Base-by-base conservation (phyloP, 2,797 vertebrate species). In the Monodelphis domestica region DNA sequence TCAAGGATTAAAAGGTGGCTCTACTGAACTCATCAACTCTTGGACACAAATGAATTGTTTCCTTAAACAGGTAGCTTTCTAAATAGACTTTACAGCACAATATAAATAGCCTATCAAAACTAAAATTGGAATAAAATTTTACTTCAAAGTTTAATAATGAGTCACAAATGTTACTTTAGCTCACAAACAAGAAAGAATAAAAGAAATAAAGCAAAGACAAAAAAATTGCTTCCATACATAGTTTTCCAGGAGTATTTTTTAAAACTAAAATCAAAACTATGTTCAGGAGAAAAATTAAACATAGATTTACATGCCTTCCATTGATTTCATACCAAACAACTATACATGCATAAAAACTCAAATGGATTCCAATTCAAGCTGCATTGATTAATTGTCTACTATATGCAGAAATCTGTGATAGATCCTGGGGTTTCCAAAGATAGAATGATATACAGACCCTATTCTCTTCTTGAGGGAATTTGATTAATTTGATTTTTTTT, bases 1-100 rank as follows among this genome's bases (percentile, higher is more conserved):
- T 98, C 98, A 93, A 98, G 98, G 98, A 99, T 99, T 98, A 98
- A 98, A 98, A 99, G 98, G 98, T 98, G 98, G 98, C 98, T 98
- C 98, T 98, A 98, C 98, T 98, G 98, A 98, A 98, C 99, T 98
- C 98, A 98, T 98, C 98, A 98, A 98, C 98, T 98, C 97, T 95
- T 95, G 94, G 52, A 98, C 96, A 98, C 97, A 98, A 98, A 98
- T 98, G 98, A 99, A 98, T 98, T 97, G 97, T 98, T 98, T 98
- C 98, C 98, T 98, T 98, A 98, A 99, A 98, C 98, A 98, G 98
- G 97, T 98, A 98, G 98, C 98, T 98, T 98, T 98, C 97, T 97
- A 96, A 98, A 97, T 96, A 96, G 94, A 95, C 94, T 95, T 88
- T 94, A 91, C 89, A 89, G 96, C 91, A 88, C 91, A 94, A 97